Evolutionary conservation across 2,797 vertebrate genomes (phyloP).

Genomic region (Crax fasciolata): DNA sequence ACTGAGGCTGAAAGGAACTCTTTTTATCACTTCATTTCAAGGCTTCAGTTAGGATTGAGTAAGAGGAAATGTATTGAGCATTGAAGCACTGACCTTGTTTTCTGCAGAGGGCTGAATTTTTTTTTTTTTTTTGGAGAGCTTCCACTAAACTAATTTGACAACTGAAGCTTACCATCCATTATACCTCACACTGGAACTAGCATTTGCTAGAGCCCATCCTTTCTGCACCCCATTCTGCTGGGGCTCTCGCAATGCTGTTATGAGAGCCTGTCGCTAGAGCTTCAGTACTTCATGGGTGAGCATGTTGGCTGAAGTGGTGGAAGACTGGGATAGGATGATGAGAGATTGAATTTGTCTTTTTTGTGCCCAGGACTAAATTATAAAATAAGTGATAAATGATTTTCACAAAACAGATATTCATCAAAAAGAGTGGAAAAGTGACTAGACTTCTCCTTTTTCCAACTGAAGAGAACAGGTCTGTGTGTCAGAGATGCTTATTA

Average conservation of each 20-base stretch:
- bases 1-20: conserved; percentile 25
- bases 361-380: not conserved
- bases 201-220: not conserved
- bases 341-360: not conserved
- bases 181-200: not conserved
- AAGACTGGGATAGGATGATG: not conserved
- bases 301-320: not conserved
- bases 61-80: not conserved
- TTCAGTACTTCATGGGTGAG: not conserved
- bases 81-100: conserved; percentile 44
- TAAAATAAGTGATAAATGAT: not conserved
- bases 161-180: not conserved
- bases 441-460: not conserved
- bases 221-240: fast-evolving
- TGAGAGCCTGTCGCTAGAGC: not conserved
- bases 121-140: conserved; percentile 5
- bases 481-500: not conserved
- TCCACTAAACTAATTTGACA: not conserved
- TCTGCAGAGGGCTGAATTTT: conserved; percentile 7
- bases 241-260: fast-evolving
- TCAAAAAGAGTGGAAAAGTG: not conserved
- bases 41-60: conserved; percentile 18
- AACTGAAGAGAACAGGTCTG: not conserved
- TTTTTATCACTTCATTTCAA: conserved; percentile 52
- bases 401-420: not conserved